Base-by-base conservation (phyloP, 1,140 invertebrate genomes). In the Spodoptera litura region DNA sequence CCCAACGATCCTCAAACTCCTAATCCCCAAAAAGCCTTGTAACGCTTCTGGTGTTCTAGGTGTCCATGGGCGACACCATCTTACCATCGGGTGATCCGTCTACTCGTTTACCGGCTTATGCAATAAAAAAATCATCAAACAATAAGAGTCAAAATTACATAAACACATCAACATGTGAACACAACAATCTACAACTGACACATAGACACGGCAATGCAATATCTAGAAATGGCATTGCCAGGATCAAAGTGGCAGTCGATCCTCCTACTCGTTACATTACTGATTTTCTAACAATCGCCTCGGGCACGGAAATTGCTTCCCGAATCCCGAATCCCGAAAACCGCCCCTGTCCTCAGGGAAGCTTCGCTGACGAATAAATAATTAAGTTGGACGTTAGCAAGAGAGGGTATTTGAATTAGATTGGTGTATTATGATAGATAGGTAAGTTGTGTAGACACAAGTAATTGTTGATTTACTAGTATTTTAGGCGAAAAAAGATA, bases 261-360 rank as follows among this genome's bases (percentile, higher is more conserved):
- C 51, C 62, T 35, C 72, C 71, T 61, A 52, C 9, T 77, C 70
- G 66, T 61, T 72, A 66, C 58, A 52, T 44, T 51, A 64, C 44
- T 55, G 58, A 73, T 74, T 83, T 35, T 59, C 25, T 53, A 72
- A 72, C 75, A 78, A 83, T 71, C 75, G 82, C 82, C 80, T 44
- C 58, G 35, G 82, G 82, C 84, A 31, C 78, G 84, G 82, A 83
- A 79, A 83, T 83, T 85, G 81, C 80, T 75, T 79, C 70, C 74
- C 53, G 70, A 20, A 70, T 78, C 61, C 49, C 53, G 70, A 70
- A 76, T 53, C 49, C 49, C 13, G 51, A 56, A 78, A 59, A 25
- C 78, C 82, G 59, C 83, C 74, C 51, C 27, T 15, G 20, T 11
- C 56, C 38, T 51, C 20, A 2, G 13, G 44, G 44, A 15, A n/a